A percentile compares a stretch with the other conserved stretches of the same genome.
phyloP scores from a whole-genome alignment of 2,797 vertebrate species.

The Pachyuromys duprasi region DNA sequence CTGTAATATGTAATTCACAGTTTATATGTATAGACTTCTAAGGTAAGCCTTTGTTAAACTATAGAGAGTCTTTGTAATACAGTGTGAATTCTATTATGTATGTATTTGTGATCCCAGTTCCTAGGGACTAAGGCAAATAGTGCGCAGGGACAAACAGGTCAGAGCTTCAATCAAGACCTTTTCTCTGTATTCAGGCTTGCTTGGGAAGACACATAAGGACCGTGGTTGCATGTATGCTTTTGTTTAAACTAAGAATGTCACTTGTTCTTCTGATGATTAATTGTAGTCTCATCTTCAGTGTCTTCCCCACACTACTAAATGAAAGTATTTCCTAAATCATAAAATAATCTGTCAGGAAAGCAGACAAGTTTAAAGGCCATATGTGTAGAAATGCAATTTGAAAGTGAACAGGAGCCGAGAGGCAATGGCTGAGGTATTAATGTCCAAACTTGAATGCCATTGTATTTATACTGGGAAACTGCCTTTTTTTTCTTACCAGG shows the following conservation, averaged over 20 bases:
- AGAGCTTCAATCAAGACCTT: not conserved
- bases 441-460: not conserved
- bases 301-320: not conserved
- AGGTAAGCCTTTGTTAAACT: not conserved
- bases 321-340: not conserved
- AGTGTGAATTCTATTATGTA: not conserved
- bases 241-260: not conserved
- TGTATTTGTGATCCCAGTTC: not conserved
- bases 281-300: not conserved
- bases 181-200: not conserved
- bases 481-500: not conserved
- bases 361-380: not conserved
- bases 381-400: not conserved
- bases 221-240: not conserved
- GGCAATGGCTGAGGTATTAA: not conserved
- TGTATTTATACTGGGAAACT: not conserved
- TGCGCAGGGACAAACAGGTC: too few relatives aligned
- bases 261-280: not conserved
- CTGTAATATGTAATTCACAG: not conserved
- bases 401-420: not conserved
- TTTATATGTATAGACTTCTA: not conserved
- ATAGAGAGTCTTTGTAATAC: not conserved
- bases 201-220: not conserved
- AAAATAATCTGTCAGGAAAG: not conserved
- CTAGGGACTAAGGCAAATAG: not conserved